Percentiles rank a stretch among this genome's conserved stretches.
Conservation (phyloP, 2,113 vertebrate species). For the Salvator merianae region DNA sequence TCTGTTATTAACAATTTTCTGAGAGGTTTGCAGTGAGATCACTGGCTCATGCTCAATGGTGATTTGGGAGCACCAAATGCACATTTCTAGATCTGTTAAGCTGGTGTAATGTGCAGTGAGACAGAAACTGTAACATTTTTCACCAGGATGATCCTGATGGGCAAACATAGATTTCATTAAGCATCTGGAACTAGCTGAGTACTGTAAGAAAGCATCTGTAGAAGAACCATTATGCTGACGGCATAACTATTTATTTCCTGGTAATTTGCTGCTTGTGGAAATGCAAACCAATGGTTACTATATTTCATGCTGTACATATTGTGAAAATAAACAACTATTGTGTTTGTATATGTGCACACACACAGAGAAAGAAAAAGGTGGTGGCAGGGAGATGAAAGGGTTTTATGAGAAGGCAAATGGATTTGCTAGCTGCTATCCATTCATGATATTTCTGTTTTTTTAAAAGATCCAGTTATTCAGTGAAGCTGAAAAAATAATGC, state of each 20-base stretch:
- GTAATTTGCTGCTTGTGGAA: background rate
- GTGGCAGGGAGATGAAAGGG: background rate
- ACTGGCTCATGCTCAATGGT: conserved; percentile 13
- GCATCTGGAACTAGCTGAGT: background rate
- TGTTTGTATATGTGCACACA: background rate
- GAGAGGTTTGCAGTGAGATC: background rate
- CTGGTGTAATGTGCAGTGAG: background rate
- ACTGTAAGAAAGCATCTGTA: background rate
- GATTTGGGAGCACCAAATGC: background rate
- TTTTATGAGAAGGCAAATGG: background rate
- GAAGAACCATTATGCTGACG: background rate
- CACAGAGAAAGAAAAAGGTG: background rate
- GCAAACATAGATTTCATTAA: background rate
- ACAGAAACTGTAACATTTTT: background rate
- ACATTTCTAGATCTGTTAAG: background rate
- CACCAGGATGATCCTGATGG: background rate
- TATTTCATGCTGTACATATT: background rate
- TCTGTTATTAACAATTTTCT: conserved; percentile 14
- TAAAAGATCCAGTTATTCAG: background rate
- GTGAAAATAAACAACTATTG: no score
- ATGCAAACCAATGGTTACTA: background rate
- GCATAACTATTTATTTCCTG: conserved; percentile 6
- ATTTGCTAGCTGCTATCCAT: conserved; percentile 4
- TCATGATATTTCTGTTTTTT: background rate
- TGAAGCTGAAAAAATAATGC: background rate